These are phyloP conservation scores for Lacerta viridis DNA, from an alignment of 2,797 vertebrate genomes.

Conservation along the genomic window DNA sequence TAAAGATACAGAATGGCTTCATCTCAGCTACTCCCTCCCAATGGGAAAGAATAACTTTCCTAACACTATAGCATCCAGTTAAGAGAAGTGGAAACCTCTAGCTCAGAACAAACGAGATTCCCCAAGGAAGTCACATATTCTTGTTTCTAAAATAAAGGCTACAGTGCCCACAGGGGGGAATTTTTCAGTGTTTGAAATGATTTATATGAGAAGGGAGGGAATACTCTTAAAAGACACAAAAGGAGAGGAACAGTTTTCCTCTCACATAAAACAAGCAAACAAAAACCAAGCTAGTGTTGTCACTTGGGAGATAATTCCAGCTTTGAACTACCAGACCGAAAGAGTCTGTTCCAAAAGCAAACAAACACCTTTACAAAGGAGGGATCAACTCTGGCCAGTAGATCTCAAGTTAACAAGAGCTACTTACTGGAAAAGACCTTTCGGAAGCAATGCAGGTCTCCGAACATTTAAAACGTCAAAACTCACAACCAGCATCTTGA, in stretches of 20 bases:
- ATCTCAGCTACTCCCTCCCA: background rate
- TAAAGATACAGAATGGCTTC: background rate
- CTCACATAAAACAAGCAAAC: background rate
- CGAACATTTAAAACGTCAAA: background rate
- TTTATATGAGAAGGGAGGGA: background rate
- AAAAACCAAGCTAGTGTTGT: background rate
- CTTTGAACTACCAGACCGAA: background rate
- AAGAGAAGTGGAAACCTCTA: background rate
- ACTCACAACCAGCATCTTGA: no score
- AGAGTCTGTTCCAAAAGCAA: background rate
- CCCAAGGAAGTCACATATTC: background rate
- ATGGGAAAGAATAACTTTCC: background rate
- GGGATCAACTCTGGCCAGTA: background rate
- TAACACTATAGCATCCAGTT: background rate
- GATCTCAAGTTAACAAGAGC: background rate
- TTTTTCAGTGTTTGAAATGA: background rate
- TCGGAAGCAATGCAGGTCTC: no score
- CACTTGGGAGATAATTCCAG: background rate
- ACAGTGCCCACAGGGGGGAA: background rate
- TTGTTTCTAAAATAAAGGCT: background rate
- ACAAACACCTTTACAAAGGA: background rate
- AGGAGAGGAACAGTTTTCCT: background rate
- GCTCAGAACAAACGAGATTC: background rate
- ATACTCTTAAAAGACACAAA: background rate
- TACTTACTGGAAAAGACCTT: background rate